Evolutionary conservation across 2,113 vertebrate species (phyloP).

Genomic region (Hippocampus barbouri): DNA sequence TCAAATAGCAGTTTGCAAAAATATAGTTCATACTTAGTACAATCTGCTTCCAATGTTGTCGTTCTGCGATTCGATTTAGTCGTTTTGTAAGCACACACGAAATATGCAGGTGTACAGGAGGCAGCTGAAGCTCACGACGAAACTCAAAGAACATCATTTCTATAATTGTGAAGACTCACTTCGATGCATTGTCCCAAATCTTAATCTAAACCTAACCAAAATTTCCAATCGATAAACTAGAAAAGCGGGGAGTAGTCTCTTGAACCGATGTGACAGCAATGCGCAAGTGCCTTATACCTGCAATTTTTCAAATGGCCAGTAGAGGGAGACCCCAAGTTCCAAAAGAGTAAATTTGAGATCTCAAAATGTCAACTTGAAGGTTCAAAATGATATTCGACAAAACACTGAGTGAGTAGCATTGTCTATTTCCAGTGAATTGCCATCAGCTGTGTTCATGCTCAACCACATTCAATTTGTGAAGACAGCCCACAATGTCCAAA

Average conservation of each 20-base stretch:
- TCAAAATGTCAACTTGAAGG: neutral
- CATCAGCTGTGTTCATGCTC: neutral
- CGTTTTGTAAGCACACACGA: constrained; percentile 45
- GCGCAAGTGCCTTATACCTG: constrained; percentile 5
- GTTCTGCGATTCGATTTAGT: constrained; percentile 16
- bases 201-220: neutral
- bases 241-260: neutral
- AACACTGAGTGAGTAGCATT: neutral
- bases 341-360: neutral
- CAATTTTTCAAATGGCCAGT: neutral
- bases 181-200: neutral
- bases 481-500: neutral
- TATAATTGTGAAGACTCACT: neutral
- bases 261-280: neutral
- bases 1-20: neutral
- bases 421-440: neutral
- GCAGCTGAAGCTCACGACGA: constrained; percentile 51
- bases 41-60: constrained; percentile 6
- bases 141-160: constrained; percentile 9
- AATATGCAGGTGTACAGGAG: constrained; percentile 53
- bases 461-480: neutral
- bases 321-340: neutral
- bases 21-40: constrained; percentile 5
- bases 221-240: neutral
- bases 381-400: neutral